Evolutionary conservation across 1,140 invertebrate genomes (phyloP).

Genomic region (Drosophila teissieri): DNA sequence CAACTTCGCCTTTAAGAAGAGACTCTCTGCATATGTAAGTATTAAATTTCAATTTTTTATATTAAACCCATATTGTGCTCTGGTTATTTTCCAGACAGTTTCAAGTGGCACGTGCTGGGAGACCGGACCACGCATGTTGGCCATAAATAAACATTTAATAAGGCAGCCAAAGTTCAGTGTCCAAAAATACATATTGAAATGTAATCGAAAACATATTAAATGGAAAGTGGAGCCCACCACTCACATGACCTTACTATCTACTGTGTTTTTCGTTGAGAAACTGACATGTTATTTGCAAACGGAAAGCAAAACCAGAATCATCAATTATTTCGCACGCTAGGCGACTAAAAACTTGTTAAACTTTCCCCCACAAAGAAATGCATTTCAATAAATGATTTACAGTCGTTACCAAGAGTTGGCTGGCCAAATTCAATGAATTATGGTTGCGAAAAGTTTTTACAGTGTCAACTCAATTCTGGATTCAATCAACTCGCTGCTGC

Average conservation of each 20-base stretch:
- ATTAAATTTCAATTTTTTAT: conserved; percentile 38
- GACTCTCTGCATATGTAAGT: background rate
- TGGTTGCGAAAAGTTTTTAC: conserved; percentile 31
- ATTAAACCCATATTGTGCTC: conserved; percentile 3
- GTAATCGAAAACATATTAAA: conserved; percentile 23
- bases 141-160: conserved; percentile 75
- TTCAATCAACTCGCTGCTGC: conserved; percentile 51
- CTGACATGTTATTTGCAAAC: conserved; percentile 13
- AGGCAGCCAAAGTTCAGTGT: conserved; percentile 43
- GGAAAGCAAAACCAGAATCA: conserved; percentile 16
- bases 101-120: conserved; percentile 35
- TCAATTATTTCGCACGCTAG: conserved; percentile 16
- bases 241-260: background rate
- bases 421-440: conserved; percentile 34
- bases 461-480: conserved; percentile 45
- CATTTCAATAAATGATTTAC: conserved; percentile 55
- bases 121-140: conserved; percentile 49
- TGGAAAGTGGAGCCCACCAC: background rate
- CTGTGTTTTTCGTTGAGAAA: background rate
- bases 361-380: conserved; percentile 15
- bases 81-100: conserved; percentile 6
- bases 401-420: conserved; percentile 10
- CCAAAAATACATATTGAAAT: conserved; percentile 35
- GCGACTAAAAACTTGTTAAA: conserved; percentile 31
- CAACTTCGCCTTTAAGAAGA: conserved; percentile 10